A percentile compares a stretch with the other conserved stretches of the same genome.
Evolutionary conservation across 2,888 invertebrate genomes (phyloP).

Genomic region (Nomada ferruginata): DNA sequence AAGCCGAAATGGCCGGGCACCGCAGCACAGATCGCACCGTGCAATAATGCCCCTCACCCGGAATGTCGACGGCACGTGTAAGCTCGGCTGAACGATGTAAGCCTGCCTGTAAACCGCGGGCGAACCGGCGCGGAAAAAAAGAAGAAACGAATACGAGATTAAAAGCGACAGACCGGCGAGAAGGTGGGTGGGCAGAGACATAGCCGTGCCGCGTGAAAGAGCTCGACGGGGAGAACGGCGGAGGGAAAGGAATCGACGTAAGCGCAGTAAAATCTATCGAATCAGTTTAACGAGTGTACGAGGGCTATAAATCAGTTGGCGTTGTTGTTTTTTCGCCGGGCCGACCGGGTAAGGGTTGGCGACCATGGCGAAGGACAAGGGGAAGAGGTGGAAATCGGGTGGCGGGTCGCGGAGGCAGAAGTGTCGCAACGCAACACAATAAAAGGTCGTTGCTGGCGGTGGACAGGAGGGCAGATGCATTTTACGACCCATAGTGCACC

Average conservation of each 20-base stretch:
- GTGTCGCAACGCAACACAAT: slow-evolving; percentile 72
- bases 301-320: slow-evolving; percentile 80
- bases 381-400: slow-evolving; percentile 45
- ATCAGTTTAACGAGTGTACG: slow-evolving; percentile 82
- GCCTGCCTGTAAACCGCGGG: slow-evolving; percentile 75
- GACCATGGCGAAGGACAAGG: slow-evolving; percentile 47
- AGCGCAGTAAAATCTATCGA: slow-evolving; percentile 82
- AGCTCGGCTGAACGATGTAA: slow-evolving; percentile 69
- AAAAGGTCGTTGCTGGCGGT: slow-evolving; percentile 70
- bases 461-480: slow-evolving; percentile 77
- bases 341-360: slow-evolving; percentile 54
- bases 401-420: slow-evolving; percentile 50
- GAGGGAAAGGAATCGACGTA: slow-evolving; percentile 72
- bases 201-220: neutral
- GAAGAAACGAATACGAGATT: slow-evolving; percentile 46
- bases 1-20: slow-evolving; percentile 54
- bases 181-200: slow-evolving; percentile 26
- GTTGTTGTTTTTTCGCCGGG: slow-evolving; percentile 73
- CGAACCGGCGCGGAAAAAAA: slow-evolving; percentile 61
- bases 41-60: slow-evolving; percentile 61
- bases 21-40: slow-evolving; percentile 57
- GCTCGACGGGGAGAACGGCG: slow-evolving; percentile 13
- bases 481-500: slow-evolving; percentile 77
- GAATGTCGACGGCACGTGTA: slow-evolving; percentile 64
- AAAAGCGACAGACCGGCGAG: slow-evolving; percentile 55